phyloP scores from a whole-genome alignment of 2,113 vertebrate genomes.

The Dasyurus viverrinus region DNA sequence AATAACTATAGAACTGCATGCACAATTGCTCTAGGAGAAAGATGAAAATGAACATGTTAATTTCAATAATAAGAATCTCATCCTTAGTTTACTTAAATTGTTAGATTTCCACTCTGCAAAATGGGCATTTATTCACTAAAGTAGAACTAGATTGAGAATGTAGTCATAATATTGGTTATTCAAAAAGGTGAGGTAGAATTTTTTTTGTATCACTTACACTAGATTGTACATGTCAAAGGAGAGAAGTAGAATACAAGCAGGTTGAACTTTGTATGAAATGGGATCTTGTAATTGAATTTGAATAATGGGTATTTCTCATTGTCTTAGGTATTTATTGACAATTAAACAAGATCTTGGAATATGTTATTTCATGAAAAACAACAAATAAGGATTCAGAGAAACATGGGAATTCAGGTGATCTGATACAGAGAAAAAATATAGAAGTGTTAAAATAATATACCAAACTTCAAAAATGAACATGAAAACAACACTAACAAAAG shows the following conservation, averaged over 20 bases:
- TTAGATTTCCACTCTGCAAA: neutral
- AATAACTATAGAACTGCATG: neutral
- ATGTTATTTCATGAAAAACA: neutral
- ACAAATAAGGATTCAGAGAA: neutral
- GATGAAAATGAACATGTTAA: neutral
- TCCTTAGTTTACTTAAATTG: neutral
- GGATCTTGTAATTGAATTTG: slow-evolving; percentile 13
- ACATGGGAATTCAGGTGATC: neutral
- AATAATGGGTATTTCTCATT: neutral
- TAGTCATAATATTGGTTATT: slow-evolving; percentile 1
- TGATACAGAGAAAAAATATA: neutral
- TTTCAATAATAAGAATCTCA: slow-evolving; percentile 19
- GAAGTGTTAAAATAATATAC: neutral
- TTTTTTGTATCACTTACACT: neutral
- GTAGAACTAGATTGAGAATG: neutral
- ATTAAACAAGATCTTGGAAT: neutral
- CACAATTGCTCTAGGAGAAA: slow-evolving; percentile 25
- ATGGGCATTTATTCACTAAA: neutral
- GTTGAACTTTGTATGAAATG: slow-evolving; percentile 13
- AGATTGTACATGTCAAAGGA: neutral
- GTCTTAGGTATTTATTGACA: neutral
- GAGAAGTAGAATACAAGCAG: neutral
- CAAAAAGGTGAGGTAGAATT: slow-evolving; percentile 11
- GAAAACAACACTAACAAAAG: neutral
- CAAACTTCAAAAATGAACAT: neutral